Base-by-base conservation (phyloP, 2,113 vertebrate species). In the Leptobrachium leishanense region DNA sequence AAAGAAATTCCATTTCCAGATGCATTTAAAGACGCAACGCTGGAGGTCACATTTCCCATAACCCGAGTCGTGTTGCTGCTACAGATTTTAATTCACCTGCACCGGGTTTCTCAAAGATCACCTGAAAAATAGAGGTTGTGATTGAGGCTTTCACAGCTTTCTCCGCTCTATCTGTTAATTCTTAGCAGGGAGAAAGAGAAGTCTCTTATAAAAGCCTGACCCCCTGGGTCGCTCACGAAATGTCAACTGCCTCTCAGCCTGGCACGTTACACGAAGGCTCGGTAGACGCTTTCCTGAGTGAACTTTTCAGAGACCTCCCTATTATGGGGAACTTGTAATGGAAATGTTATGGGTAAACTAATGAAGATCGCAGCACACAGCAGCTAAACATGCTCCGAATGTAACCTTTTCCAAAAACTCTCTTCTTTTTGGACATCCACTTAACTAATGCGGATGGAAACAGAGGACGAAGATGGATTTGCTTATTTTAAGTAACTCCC, bases 41-140 rank as follows among this genome's bases (percentile, higher is more conserved):
- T 74, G 81, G 74, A 84, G 76, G 85, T 81, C 85, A 85, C 79
- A 84, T 84, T 87, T 69, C 77, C 67, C 68, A 81, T 10, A 55
- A 62, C 53, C 64, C 31, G 65, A 73, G 63, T 9, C 77, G 82
- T 86, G 84, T 2, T 68, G 44, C 44, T 74, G 44, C 57, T 68
- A 68, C 70, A 59, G 57, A 70, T 85, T 85, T 75, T 79, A 79
- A 80, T 80, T 80, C 66, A 73, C 77, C 71, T 74, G 71, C 50
- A 74, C 55, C 4, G 63, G 66, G 70, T 82, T 43, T 82, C 80
- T 83, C 77, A 76, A 44, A 72, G 82, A 82, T 85, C 82, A 82
- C 82, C 74, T 4, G 46, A 77, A 63, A 77, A 62, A 43, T 6
- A 62, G 0, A 43, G 53, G 8, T 10, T 46, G 53, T 62, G 83